Evolutionary conservation across 2,113 vertebrate species (phyloP), one percentile per base, ranked within the genome.

Genomic region (Rhizomys pruinosus): DNA sequence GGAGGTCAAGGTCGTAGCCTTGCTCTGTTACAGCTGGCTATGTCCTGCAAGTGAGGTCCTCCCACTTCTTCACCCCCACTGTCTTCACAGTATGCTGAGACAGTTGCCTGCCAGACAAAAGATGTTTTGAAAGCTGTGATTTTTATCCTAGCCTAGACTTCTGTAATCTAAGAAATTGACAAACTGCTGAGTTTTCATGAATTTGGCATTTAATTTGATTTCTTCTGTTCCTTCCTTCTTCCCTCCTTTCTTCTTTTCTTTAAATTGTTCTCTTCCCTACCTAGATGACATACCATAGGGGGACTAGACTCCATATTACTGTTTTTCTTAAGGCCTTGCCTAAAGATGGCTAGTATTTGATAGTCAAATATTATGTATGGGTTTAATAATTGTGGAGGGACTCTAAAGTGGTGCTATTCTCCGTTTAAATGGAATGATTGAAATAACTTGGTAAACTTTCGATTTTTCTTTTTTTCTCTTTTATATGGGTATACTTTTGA

Each of bases 361-460:
- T 69, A 57, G 16, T 92, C 23, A 79, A 22, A 12, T 63, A 57
- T 39, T 87, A 15, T 79, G 2, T 76, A 57, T 81, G 29, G 55
- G 90, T 87, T 81, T 52, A 52, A 52, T 52, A 52, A 52, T 52
- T 52, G 47, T 52, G 11, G 47, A 52, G 47, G 6, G 11, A 52
- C 47, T 52, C 47, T 52, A 52, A 84, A 84, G 3, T 72, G 89
- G 5, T 72, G 86, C 55, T 80, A 2, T 59, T 55, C 42, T 78
- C 27, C 87, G 59, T 76, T 79, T 64, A 94, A 94, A 80, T 81
- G 42, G 87, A 76, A 39, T 76, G 39, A 44, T 89, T 61, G 34
- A 81, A 93, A 90, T 85, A 92, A 86, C 16, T 73, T 88, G 39
- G 42, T 78, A 92, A 59, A 73, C 88, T 88, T 90, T 72, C 84